Conservation (phyloP, 1,140 invertebrate species). For the Aphelenchoides avenae region DNA sequence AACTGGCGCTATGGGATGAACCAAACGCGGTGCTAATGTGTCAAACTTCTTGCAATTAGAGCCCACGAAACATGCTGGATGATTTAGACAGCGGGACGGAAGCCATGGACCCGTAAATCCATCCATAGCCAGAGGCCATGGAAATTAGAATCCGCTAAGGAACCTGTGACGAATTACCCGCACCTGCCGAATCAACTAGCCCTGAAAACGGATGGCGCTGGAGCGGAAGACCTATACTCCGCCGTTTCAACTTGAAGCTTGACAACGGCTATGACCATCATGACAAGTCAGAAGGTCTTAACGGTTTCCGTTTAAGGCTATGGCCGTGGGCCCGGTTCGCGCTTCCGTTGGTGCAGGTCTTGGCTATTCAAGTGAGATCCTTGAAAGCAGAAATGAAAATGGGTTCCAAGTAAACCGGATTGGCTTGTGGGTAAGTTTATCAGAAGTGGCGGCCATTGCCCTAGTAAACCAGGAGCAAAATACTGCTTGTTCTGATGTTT, state of each 20-base stretch:
- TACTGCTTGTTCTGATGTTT: neutral
- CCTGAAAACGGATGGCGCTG: conserved; percentile 84
- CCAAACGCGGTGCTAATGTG: conserved; percentile 67
- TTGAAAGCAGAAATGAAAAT: conserved; percentile 82
- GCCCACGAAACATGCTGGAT: conserved; percentile 78
- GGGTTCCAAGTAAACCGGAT: conserved; percentile 79
- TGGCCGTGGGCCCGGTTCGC: conserved; percentile 73
- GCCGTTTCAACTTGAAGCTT: conserved; percentile 61
- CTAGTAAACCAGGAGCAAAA: no score
- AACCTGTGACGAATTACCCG: conserved; percentile 85
- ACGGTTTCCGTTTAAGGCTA: conserved; percentile 71
- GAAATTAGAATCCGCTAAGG: conserved; percentile 82
- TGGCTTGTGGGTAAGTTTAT: conserved; percentile 80
- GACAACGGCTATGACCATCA: conserved; percentile 62
- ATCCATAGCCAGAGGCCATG: no score
- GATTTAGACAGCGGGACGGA: conserved; percentile 79
- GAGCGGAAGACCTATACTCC: conserved; percentile 72
- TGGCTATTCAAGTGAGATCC: conserved; percentile 77
- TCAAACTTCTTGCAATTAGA: conserved; percentile 68
- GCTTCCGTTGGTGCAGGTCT: conserved; percentile 76
- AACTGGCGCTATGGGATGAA: conserved; percentile 83
- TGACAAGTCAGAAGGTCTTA: conserved; percentile 73
- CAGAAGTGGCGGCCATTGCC: no score
- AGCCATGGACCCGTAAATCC: conserved; percentile 82
- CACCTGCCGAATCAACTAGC: conserved; percentile 81